Evolutionary conservation across 1,140 invertebrate genomes (phyloP), one percentile per base, ranked within the genome.

Genomic region (Holcopasites calliopsidis): DNA sequence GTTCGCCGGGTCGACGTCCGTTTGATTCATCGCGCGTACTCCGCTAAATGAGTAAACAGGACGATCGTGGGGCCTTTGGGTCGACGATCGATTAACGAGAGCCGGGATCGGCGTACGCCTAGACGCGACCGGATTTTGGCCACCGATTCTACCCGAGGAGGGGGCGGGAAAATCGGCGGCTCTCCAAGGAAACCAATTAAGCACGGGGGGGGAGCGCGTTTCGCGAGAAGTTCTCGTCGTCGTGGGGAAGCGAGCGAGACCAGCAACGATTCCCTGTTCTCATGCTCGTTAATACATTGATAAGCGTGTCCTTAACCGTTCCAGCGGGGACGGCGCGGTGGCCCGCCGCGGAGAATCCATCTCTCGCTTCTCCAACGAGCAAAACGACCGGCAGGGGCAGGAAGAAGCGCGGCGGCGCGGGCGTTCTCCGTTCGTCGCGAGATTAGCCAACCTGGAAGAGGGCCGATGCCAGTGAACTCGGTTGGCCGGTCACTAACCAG

Each of bases 401-500:
- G 72, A 77, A 64, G 65, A 82, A 77, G 75, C 50, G 72, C 52
- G 68, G 58, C 61, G 72, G 62, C 44, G 28, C 49, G 42, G 50
- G 73, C 74, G 80, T 77, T 78, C 77, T 80, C 74, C 77, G 82
- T 76, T 84, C 78, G 80, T 84, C 80, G 82, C 83, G 76, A 90
- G 90, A 91, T 91, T 91, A 91, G 90, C 89, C 86, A 89, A 90
- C 84, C 87, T 90, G 87, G 87, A 89, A 89, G 89, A 88, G 89
- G 90, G 86, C 89, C 87, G 90, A 90, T 90, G 91, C 89, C 91
- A 92, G 91, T 91, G 91, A 91, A 92, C 91, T 91, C 90, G 90
- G 91, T 91, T 92, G 91, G 89, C 90, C 91, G 91, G 91, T 92
- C 91, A 92, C 90, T 92, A 92, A 91, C 91, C 91, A 92, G 91